These are phyloP conservation scores for Allolobophora icterica DNA, from an alignment of 2,888 invertebrate species.

Conservation along the genomic window DNA sequence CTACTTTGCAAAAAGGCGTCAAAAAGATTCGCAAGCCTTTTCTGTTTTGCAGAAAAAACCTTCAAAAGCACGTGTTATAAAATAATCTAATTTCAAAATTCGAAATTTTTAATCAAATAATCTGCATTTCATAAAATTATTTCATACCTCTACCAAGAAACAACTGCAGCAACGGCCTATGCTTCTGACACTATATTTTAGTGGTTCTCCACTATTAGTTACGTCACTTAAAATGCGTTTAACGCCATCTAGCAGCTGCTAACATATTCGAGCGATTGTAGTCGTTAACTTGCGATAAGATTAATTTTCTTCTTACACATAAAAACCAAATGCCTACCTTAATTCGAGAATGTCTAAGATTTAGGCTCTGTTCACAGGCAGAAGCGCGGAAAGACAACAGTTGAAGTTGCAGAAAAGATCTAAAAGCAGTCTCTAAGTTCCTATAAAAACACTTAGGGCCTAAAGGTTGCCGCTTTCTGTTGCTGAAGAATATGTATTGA, in stretches of 20 bases:
- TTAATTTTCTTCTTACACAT: too few relatives aligned
- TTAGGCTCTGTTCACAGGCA: too few relatives aligned
- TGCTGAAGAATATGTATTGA: too few relatives aligned
- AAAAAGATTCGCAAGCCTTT: not conserved
- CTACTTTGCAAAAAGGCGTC: not conserved
- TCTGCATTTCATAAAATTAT: not conserved
- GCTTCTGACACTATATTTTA: not conserved
- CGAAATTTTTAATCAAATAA: not conserved
- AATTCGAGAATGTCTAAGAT: too few relatives aligned
- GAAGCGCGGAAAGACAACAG: too few relatives aligned
- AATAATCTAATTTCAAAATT: not conserved
- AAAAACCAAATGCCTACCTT: too few relatives aligned
- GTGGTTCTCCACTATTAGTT: not conserved
- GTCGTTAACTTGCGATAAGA: too few relatives aligned
- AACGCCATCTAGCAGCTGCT: not conserved
- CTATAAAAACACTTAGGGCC: too few relatives aligned
- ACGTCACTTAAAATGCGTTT: not conserved
- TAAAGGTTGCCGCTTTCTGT: too few relatives aligned
- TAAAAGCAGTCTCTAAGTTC: too few relatives aligned
- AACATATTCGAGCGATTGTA: not conserved
- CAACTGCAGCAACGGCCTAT: not conserved
- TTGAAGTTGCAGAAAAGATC: too few relatives aligned
- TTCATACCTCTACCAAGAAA: not conserved
- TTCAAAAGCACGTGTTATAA: not conserved
- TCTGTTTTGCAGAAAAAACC: not conserved